Conservation (phyloP, 1,140 invertebrate species). For the Pogonus chalceus region DNA sequence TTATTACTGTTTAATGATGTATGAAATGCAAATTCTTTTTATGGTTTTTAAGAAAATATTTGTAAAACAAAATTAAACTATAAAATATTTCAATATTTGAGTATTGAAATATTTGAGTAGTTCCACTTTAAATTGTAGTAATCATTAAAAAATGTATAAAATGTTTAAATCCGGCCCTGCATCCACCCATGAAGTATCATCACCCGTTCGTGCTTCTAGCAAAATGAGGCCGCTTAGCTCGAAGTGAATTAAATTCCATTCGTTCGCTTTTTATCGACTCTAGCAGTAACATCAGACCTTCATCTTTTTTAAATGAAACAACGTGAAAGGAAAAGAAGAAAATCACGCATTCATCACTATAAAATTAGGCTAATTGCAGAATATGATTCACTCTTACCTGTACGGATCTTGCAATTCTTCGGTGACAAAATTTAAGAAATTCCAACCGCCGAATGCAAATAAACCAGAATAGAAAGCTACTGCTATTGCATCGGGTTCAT, state of each 20-base stretch:
- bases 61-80: no score
- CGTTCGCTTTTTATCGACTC: not conserved
- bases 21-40: no score
- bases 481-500: slow-evolving; percentile 50
- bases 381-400: slow-evolving; percentile 49
- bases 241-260: not conserved
- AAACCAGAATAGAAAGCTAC: slow-evolving; percentile 88
- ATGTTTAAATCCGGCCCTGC: no score
- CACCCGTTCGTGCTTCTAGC: not conserved
- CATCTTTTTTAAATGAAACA: not conserved
- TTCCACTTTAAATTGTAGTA: no score
- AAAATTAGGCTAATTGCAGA: not conserved
- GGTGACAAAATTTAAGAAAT: slow-evolving; percentile 87
- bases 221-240: not conserved
- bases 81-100: no score
- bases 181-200: not conserved
- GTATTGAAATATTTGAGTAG: no score
- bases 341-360: slow-evolving; percentile 1
- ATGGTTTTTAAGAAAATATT: no score
- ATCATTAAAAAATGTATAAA: no score
- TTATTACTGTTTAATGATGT: no score
- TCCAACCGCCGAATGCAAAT: slow-evolving; percentile 96
- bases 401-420: slow-evolving; percentile 89
- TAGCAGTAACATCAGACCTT: no score
- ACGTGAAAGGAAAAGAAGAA: not conserved